Evolutionary conservation across 2,888 invertebrate genomes (phyloP).

Genomic region (Sphaerophoria rueppellii): DNA sequence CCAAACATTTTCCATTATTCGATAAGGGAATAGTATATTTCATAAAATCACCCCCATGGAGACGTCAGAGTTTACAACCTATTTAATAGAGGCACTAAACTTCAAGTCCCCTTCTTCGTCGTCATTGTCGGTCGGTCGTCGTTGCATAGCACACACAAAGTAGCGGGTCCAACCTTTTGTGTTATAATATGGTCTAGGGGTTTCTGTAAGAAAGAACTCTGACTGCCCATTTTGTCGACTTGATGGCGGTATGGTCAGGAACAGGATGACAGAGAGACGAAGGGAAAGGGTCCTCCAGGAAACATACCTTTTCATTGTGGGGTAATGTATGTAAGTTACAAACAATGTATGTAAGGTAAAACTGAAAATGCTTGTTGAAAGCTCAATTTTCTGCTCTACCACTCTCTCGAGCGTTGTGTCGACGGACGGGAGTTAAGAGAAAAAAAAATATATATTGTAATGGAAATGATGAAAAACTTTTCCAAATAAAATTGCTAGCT

Average conservation of each 20-base stretch:
- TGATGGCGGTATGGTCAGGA: too few relatives aligned
- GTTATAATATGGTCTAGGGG: slow-evolving; percentile 5
- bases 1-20: slow-evolving; percentile 57
- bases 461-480: slow-evolving; percentile 59
- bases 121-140: too few relatives aligned
- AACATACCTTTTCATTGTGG: not conserved
- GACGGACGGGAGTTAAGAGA: not conserved
- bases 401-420: slow-evolving; percentile 7
- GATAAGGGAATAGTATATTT: slow-evolving; percentile 57
- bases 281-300: not conserved
- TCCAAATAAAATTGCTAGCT: slow-evolving; percentile 53
- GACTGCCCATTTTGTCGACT: not conserved
- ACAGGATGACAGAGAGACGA: not conserved
- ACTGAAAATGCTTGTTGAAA: slow-evolving; percentile 51
- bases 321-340: not conserved
- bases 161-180: slow-evolving; percentile 34
- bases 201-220: not conserved
- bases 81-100: slow-evolving; percentile 54
- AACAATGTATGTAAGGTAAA: slow-evolving; percentile 22
- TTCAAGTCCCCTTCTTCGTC: not conserved
- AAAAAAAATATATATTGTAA: not conserved
- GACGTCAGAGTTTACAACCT: slow-evolving; percentile 52
- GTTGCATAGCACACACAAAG: not conserved
- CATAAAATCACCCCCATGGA: slow-evolving; percentile 51
- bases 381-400: slow-evolving; percentile 50